Evolutionary conservation across 2,113 vertebrate genomes (phyloP), one percentile per base, ranked within the genome.

Genomic region (Zosterops lateralis): DNA sequence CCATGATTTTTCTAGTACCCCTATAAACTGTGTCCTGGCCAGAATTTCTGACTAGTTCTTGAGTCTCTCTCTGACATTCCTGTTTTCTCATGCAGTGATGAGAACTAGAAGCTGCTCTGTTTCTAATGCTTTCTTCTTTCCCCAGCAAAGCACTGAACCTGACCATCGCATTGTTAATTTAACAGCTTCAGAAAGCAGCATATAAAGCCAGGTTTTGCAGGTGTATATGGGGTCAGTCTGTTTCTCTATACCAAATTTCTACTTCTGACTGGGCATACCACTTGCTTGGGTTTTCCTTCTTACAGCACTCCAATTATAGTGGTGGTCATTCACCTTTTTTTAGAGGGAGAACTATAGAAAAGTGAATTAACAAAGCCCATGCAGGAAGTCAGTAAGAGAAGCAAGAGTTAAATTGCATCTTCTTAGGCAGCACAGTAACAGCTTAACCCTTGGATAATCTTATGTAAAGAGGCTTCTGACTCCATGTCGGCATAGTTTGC

Each of bases 51-150:
- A 45, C 11, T 65, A 58, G 18, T 16, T 68, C 19, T 72, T 17
- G 10, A 53, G 7, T 34, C 19, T 64, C 17, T 26, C 22, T 79
- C n/a, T 87, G 47, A 29, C 50, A 38, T 29, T 87, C 34, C 47
- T 88, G 25, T 67, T 94, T 93, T 85, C 28, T 56, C 21, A 62
- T 54, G 40, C 62, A 74, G 7, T 68, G n/a, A 2, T 28, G 58
- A 88, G 62, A 84, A 34, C n/a, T 40, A 36, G 50, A 93, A 85
- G 14, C 25, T 67, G 13, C 26, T 71, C 29, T 32, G 8, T 79
- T 83, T 87, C 42, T 95, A 64, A 50, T 19, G 17, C 64, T 78
- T 81, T 83, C 47, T 84, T 77, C 28, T 48, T 87, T 88, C n/a
- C 7, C 58, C 44, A 44, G 61, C 21, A 78, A 17, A 60, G 31